A percentile compares a stretch with the other conserved stretches of the same genome.
Evolutionary conservation across 2,113 vertebrate genomes (phyloP).

Genomic region (Genyomyrus donnyi): DNA sequence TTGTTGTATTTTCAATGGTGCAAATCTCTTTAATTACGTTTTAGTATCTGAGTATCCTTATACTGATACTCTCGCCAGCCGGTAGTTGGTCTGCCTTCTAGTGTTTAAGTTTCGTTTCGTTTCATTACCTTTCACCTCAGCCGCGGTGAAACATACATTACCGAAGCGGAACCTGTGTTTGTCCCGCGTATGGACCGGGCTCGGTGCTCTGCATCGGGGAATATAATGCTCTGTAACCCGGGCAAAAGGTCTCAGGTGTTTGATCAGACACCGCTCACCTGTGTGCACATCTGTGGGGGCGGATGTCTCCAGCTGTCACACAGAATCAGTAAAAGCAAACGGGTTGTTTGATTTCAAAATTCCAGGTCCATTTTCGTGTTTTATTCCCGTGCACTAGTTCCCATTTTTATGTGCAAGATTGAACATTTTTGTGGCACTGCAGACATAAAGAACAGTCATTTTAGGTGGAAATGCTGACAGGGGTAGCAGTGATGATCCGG

Average conservation of each 20-base stretch:
- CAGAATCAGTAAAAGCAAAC: background rate
- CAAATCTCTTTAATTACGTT: background rate
- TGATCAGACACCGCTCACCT: background rate
- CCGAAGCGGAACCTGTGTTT: background rate
- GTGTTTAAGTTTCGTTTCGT: background rate
- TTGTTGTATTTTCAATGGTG: background rate
- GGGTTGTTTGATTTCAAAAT: background rate
- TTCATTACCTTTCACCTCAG: background rate
- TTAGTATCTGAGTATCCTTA: background rate
- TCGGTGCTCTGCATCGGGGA: background rate
- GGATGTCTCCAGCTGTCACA: background rate
- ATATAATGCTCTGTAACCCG: background rate
- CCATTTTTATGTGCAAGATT: background rate
- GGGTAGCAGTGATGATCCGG: background rate
- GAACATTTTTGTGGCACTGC: background rate
- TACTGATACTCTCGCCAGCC: background rate
- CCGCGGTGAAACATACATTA: background rate
- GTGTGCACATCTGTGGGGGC: background rate
- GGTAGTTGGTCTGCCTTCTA: background rate
- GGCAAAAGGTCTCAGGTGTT: background rate
- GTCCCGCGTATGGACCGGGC: background rate
- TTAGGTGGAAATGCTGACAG: background rate
- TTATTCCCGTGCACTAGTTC: background rate
- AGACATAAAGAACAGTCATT: background rate
- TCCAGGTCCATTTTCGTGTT: background rate